These are phyloP conservation scores for Leptopterna dolabrata DNA, from an alignment of 2,888 invertebrate genomes.

Conservation along the genomic window DNA sequence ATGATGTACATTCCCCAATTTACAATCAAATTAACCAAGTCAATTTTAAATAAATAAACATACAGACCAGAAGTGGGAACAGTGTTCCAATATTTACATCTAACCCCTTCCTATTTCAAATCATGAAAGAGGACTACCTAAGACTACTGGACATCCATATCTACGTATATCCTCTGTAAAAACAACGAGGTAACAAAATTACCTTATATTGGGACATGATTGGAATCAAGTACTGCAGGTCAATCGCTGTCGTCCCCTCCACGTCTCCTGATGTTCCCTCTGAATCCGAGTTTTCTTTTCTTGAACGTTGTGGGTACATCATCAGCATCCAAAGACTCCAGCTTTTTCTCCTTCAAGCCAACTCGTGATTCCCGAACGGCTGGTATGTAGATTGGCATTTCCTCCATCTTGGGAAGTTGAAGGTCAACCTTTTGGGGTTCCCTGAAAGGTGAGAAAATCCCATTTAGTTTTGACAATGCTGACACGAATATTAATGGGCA, in stretches of 20 bases:
- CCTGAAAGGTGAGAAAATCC: not conserved
- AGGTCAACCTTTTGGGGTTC: slow-evolving; percentile 70
- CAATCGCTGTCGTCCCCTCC: slow-evolving; percentile 47
- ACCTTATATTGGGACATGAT: too few species aligned
- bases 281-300: slow-evolving; percentile 74
- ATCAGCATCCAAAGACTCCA: slow-evolving; percentile 66
- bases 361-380: slow-evolving; percentile 62
- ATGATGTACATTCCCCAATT: too few species aligned
- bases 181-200: too few species aligned
- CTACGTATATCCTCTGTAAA: too few species aligned
- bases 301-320: slow-evolving; percentile 71
- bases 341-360: slow-evolving; percentile 66
- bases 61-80: too few species aligned
- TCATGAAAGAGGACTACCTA: too few species aligned
- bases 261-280: slow-evolving; percentile 59
- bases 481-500: too few species aligned
- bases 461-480: not conserved
- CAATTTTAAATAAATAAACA: too few species aligned
- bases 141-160: too few species aligned
- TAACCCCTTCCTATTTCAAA: too few species aligned
- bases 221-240: not conserved
- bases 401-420: slow-evolving; percentile 72
- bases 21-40: too few species aligned
- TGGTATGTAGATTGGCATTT: slow-evolving; percentile 62
- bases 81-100: too few species aligned